Conservation (phyloP, 2,797 vertebrate genomes). For the Neosilurus hyrtlii region DNA sequence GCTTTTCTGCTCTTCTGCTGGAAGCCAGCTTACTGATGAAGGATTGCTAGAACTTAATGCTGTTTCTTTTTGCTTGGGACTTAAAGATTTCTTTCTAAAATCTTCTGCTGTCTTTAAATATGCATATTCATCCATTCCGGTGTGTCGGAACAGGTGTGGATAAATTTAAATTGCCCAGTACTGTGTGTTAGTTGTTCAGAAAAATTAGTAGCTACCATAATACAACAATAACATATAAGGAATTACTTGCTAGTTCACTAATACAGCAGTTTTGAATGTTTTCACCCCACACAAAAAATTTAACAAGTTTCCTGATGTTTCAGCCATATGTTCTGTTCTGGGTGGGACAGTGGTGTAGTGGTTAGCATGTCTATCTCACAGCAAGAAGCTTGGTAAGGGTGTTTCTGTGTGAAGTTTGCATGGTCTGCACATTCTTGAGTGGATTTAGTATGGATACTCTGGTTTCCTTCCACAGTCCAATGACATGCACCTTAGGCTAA, state of each 20-base stretch:
- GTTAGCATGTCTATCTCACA: too few species aligned
- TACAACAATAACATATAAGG: neutral
- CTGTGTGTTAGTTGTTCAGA: conserved; percentile 1
- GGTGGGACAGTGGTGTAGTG: too few species aligned
- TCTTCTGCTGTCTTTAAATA: neutral
- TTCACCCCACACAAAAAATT: too few species aligned
- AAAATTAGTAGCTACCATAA: neutral
- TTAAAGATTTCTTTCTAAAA: neutral
- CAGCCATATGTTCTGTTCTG: too few species aligned
- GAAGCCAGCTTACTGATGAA: conserved; percentile 24
- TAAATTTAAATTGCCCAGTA: neutral
- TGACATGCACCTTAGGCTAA: too few species aligned
- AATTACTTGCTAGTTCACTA: neutral
- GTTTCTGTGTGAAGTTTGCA: too few species aligned
- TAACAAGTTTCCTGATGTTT: too few species aligned
- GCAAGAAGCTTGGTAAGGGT: too few species aligned
- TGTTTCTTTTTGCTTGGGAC: neutral
- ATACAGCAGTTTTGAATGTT: too few species aligned
- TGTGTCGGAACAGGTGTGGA: conserved; percentile 18
- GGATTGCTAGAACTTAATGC: conserved; percentile 7
- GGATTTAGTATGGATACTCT: too few species aligned
- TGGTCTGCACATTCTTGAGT: too few species aligned
- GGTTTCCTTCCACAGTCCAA: too few species aligned
- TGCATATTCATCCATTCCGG: neutral
- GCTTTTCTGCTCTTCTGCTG: conserved; percentile 26